Conservation (phyloP, 2,888 invertebrate genomes). For the Ametastegia equiseti region DNA sequence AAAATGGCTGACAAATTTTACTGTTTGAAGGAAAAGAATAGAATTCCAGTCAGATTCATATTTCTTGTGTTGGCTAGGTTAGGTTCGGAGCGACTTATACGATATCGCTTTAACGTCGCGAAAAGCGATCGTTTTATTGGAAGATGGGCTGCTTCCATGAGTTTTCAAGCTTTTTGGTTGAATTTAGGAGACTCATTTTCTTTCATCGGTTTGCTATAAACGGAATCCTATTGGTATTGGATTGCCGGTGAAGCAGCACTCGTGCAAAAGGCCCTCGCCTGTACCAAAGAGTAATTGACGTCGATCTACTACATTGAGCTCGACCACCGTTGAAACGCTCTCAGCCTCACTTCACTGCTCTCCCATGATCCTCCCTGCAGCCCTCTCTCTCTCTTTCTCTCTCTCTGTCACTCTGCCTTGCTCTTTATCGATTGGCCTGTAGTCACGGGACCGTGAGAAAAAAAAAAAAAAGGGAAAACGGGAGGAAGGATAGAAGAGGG, state of each 20-base stretch:
- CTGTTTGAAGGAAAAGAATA: background rate
- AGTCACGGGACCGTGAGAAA: background rate
- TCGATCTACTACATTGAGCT: conserved; percentile 29
- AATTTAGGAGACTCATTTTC: conserved; percentile 15
- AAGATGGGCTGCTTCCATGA: background rate
- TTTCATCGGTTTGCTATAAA: conserved; percentile 20
- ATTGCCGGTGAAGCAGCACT: conserved; percentile 6
- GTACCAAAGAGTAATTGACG: conserved; percentile 38
- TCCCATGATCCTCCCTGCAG: background rate
- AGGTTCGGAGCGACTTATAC: too few relatives aligned
- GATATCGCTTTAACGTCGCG: too few relatives aligned
- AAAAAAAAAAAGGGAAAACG: background rate
- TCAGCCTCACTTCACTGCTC: conserved; percentile 2
- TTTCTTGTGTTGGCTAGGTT: too few relatives aligned
- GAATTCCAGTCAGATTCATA: too few relatives aligned
- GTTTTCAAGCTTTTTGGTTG: background rate
- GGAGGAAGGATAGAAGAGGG: background rate
- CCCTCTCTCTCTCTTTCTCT: background rate
- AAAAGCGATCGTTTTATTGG: background rate
- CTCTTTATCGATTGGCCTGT: conserved; percentile 27
- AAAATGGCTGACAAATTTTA: too few relatives aligned
- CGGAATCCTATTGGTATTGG: conserved; percentile 6
- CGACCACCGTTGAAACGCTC: conserved; percentile 29
- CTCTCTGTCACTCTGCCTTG: background rate
- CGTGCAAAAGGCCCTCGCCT: background rate